Conservation (phyloP, 2,113 vertebrate genomes). For the Thamnaconus septentrionalis region DNA sequence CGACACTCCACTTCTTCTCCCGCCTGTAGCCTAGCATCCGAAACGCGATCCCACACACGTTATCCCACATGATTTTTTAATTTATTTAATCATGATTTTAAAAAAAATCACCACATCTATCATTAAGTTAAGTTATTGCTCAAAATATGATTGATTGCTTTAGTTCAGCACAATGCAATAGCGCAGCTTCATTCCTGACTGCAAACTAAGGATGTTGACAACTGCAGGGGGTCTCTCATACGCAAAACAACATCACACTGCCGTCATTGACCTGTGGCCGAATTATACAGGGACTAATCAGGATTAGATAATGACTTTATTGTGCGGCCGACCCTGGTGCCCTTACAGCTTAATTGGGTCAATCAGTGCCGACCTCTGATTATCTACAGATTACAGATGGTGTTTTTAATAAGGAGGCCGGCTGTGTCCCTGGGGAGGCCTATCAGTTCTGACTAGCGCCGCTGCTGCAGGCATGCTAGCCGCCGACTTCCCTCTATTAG, state of each 20-base stretch:
- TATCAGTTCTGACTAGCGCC: too few species aligned
- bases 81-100: too few species aligned
- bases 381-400: too few species aligned
- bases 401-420: too few species aligned
- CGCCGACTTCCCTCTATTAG: too few species aligned
- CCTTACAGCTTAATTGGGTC: constrained; percentile 37
- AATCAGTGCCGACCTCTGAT: constrained; percentile 35
- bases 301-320: constrained; percentile 50
- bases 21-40: too few species aligned
- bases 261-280: constrained; percentile 33
- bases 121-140: background rate
- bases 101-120: too few species aligned
- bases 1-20: background rate
- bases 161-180: background rate
- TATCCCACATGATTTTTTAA: too few species aligned
- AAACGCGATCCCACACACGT: too few species aligned
- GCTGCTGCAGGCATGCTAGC: too few species aligned
- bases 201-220: constrained; percentile 13
- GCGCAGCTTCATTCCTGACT: background rate
- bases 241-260: constrained; percentile 17
- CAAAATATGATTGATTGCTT: background rate
- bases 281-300: constrained; percentile 52
- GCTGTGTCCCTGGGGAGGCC: too few species aligned
- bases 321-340: constrained; percentile 41
- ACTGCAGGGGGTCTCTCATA: background rate